A percentile compares a stretch with the other conserved stretches of the same genome.
Evolutionary conservation across 2,888 invertebrate genomes (phyloP).

Genomic region (Hermodice carunculata): DNA sequence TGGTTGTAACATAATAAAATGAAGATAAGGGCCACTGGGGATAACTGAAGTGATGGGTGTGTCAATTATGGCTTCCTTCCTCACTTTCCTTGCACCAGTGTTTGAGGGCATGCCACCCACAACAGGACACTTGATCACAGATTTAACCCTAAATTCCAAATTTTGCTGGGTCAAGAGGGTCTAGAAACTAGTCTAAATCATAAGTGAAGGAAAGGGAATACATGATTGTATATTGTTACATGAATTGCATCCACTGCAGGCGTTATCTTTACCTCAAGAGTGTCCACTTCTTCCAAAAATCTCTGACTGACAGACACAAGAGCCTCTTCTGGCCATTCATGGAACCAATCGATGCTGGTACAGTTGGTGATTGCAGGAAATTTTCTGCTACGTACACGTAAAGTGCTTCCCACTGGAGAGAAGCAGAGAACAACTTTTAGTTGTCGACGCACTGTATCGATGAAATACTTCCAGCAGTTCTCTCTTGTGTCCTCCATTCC

Average conservation of each 20-base stretch:
- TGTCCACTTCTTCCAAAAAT: constrained; percentile 85
- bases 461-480: constrained; percentile 98
- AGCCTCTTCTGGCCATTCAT: constrained; percentile 98
- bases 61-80: no score
- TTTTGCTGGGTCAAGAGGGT: neutral
- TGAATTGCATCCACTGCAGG: neutral
- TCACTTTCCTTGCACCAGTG: no score
- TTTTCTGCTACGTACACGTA: constrained; percentile 91
- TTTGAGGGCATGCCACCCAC: no score
- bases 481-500: constrained; percentile 93
- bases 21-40: no score
- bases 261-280: constrained; percentile 78
- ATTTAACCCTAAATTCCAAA: neutral
- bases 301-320: constrained; percentile 91
- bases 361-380: constrained; percentile 97
- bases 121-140: no score
- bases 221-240: neutral
- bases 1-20: no score
- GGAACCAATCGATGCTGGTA: constrained; percentile 97
- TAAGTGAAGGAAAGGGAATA: neutral
- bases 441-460: constrained; percentile 87
- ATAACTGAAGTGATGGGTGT: no score
- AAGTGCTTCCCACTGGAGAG: constrained; percentile 95
- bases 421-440: constrained; percentile 92
- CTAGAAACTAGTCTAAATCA: neutral